Percentiles rank a stretch among this genome's conserved stretches.
These are phyloP conservation scores for Lasioglossum lativentre DNA, from an alignment of 2,888 invertebrate genomes.

Conservation along the genomic window DNA sequence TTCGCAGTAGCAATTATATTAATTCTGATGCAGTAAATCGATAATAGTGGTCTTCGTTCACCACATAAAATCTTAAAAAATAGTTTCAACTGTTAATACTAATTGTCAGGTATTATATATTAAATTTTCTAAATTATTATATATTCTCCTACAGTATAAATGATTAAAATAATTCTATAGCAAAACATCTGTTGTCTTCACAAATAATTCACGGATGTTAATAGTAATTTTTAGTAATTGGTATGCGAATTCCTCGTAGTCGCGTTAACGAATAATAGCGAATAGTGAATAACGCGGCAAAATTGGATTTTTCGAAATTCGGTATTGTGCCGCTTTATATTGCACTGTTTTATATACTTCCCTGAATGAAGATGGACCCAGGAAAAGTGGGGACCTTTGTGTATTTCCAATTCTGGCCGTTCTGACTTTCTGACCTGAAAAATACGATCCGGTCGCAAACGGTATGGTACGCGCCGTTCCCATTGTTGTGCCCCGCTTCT, in stretches of 20 bases:
- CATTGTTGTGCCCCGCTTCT: background rate
- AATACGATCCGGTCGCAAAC: too few relatives aligned
- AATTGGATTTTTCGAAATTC: slow-evolving; percentile 40
- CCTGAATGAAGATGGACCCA: background rate
- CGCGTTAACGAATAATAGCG: background rate
- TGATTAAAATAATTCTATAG: too few relatives aligned
- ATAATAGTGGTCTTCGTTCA: too few relatives aligned
- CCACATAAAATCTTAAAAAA: too few relatives aligned
- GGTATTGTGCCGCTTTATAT: slow-evolving; percentile 28
- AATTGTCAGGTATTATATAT: too few relatives aligned
- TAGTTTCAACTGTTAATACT: too few relatives aligned
- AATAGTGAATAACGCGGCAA: too few relatives aligned
- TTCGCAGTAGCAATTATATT: too few relatives aligned
- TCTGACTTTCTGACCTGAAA: slow-evolving; percentile 31
- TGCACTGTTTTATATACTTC: slow-evolving; percentile 24
- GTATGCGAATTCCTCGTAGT: background rate
- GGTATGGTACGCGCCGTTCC: too few relatives aligned
- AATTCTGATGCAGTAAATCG: too few relatives aligned
- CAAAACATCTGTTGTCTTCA: background rate
- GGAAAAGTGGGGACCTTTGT: background rate
- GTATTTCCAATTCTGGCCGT: background rate
- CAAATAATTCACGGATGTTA: background rate
- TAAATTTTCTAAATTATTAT: too few relatives aligned
- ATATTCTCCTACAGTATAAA: too few relatives aligned
- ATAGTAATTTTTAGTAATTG: background rate